These are phyloP conservation scores for Drosophila kanapiae DNA, from an alignment of 1,140 invertebrate genomes.

Conservation along the genomic window DNA sequence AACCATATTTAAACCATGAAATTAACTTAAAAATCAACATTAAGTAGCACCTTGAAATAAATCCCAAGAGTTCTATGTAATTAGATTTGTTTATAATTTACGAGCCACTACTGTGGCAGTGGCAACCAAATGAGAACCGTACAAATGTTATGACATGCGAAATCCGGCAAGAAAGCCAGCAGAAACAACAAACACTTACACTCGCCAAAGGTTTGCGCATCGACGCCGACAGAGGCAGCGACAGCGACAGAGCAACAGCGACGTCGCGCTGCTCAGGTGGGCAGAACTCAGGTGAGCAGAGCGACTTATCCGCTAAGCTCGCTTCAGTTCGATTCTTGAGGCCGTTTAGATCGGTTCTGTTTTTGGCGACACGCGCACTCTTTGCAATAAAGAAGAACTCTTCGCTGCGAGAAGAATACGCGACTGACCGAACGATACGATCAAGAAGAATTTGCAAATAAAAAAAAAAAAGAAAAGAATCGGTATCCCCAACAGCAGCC, in stretches of 20 bases:
- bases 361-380: slow-evolving; percentile 47
- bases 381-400: slow-evolving; percentile 10
- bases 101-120: slow-evolving; percentile 32
- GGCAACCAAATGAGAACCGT: slow-evolving; percentile 30
- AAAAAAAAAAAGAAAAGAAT: background rate
- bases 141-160: slow-evolving; percentile 64
- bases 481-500: slow-evolving; percentile 58
- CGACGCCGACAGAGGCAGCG: slow-evolving; percentile 18
- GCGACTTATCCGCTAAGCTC: slow-evolving; percentile 46
- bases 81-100: slow-evolving; percentile 7
- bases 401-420: slow-evolving; percentile 25
- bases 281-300: slow-evolving; percentile 28
- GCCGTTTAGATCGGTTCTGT: slow-evolving; percentile 85
- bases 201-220: slow-evolving; percentile 73
- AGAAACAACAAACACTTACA: slow-evolving; percentile 47
- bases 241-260: background rate
- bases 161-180: slow-evolving; percentile 77
- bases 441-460: slow-evolving; percentile 15
- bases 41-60: background rate
- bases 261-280: slow-evolving; percentile 9
- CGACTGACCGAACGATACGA: slow-evolving; percentile 1
- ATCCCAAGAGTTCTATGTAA: background rate
- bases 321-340: slow-evolving; percentile 84
- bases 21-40: background rate
- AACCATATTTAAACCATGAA: background rate